Conservation (phyloP, 2,797 vertebrate genomes). For the Mycteria americana region DNA sequence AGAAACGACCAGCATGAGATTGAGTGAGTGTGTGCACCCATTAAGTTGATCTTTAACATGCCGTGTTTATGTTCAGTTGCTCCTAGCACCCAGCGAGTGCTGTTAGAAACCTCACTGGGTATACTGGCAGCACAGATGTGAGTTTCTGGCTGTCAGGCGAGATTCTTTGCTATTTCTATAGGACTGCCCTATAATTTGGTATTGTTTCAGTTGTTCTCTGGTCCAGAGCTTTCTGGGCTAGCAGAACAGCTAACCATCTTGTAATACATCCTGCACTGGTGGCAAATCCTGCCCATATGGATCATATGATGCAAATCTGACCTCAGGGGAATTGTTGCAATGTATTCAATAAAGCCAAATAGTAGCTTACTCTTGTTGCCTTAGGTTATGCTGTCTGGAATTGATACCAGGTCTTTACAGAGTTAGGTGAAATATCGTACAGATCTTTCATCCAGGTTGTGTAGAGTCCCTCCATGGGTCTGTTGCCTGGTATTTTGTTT, state of each 20-base stretch:
- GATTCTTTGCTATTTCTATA: background rate
- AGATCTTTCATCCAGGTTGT: background rate
- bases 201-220: background rate
- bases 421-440: background rate
- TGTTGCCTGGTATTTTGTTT: background rate
- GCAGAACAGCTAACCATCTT: background rate
- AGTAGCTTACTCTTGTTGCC: background rate
- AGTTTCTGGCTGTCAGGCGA: background rate
- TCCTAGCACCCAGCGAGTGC: background rate
- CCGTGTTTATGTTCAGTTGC: accelerated
- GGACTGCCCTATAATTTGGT: background rate
- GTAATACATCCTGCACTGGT: background rate
- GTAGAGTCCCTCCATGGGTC: background rate
- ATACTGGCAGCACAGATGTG: too few relatives aligned
- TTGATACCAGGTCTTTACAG: background rate
- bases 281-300: background rate
- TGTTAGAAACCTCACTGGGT: background rate
- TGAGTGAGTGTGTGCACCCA: background rate
- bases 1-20: background rate
- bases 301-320: background rate
- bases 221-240: background rate
- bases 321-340: background rate
- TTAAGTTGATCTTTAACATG: background rate
- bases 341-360: background rate
- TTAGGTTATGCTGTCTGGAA: background rate